Conservation (phyloP, 2,113 vertebrate genomes). For the Phylloscopus whistleri region DNA sequence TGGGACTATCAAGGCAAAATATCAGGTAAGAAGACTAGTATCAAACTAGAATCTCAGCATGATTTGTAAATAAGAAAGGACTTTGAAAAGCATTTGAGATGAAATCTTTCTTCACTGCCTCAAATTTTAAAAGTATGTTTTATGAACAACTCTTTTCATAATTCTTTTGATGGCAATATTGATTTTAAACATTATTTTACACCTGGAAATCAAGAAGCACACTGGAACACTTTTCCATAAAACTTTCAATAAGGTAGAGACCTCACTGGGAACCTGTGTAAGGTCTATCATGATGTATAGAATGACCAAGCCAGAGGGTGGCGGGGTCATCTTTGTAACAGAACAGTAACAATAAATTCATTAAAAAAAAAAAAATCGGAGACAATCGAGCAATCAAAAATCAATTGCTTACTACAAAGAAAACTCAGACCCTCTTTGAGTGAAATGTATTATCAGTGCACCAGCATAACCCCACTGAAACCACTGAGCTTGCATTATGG, state of each 20-base stretch:
- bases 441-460: neutral
- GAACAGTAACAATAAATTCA: neutral
- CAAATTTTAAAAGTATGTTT: neutral
- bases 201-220: neutral
- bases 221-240: neutral
- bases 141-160: neutral
- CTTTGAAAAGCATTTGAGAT: conserved; percentile 9
- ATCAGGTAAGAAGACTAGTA: neutral
- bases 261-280: neutral
- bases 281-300: neutral
- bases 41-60: neutral
- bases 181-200: neutral
- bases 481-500: neutral
- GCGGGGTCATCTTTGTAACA: neutral
- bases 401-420: neutral
- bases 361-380: neutral
- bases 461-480: neutral
- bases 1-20: neutral
- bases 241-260: neutral
- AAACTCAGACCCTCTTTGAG: neutral
- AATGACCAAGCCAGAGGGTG: neutral
- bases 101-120: neutral
- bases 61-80: neutral
- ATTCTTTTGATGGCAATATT: neutral
- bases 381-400: neutral